Evolutionary conservation across 2,888 invertebrate genomes (phyloP).

Genomic region (Agrochola litura): DNA sequence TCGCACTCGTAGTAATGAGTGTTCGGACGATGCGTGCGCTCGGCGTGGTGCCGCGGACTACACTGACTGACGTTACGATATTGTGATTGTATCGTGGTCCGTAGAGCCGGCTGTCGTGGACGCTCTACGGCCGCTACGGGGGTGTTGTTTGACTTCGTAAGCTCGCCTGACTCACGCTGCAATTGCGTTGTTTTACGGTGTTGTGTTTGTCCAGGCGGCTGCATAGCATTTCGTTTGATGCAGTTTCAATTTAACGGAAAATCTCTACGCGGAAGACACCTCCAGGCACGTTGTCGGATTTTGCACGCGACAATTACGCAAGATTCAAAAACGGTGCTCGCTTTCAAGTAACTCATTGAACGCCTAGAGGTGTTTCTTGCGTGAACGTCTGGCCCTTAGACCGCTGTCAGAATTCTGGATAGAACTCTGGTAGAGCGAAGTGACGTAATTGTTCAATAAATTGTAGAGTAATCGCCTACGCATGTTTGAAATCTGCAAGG

Average conservation of each 20-base stretch:
- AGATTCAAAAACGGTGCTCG: conserved; percentile 66
- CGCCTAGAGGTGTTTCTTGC: conserved; percentile 74
- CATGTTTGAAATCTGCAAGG: conserved; percentile 66
- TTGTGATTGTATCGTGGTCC: conserved; percentile 65
- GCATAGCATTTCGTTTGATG: conserved; percentile 55
- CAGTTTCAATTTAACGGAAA: conserved; percentile 71
- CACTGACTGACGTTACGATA: conserved; percentile 73
- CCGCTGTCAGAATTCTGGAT: conserved; percentile 54
- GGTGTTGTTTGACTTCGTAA: conserved; percentile 80
- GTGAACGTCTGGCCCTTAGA: conserved; percentile 66
- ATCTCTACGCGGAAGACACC: conserved; percentile 68
- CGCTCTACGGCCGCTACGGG: conserved; percentile 83
- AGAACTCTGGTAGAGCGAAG: conserved; percentile 44
- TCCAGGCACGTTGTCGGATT: conserved; percentile 60
- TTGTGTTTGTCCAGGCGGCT: conserved; percentile 58
- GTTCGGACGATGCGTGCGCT: conserved; percentile 74
- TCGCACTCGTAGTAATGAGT: conserved; percentile 67
- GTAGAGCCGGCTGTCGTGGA: conserved; percentile 68
- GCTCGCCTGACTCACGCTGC: conserved; percentile 79
- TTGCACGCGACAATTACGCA: conserved; percentile 79
- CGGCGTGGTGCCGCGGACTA: conserved; percentile 74
- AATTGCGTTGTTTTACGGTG: conserved; percentile 52
- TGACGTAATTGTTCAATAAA: conserved; percentile 68
- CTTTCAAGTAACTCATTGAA: conserved; percentile 67
- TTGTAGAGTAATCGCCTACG: conserved; percentile 71